Percentiles rank a stretch among this genome's conserved stretches.
Evolutionary conservation across 2,113 vertebrate genomes (phyloP).

Genomic region (Rana temporaria): DNA sequence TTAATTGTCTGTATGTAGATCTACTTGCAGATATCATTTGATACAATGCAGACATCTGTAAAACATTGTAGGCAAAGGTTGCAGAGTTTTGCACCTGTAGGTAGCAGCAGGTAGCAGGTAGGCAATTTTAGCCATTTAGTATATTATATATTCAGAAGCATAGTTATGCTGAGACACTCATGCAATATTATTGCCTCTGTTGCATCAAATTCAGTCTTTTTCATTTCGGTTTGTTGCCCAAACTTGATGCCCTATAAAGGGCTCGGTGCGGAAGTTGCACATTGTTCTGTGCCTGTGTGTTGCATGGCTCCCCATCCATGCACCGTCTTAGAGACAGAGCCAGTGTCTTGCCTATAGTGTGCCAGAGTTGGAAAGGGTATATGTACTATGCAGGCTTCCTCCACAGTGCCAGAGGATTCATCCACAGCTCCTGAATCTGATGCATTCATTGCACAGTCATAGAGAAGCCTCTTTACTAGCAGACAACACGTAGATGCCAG

Average conservation of each 20-base stretch:
- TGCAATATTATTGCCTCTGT: not conserved
- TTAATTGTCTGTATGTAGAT: not conserved
- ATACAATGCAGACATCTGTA: not conserved
- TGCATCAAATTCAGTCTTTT: not conserved
- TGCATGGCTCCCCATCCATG: constrained; percentile 9
- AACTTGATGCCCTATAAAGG: constrained; percentile 32
- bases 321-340: not conserved
- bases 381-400: constrained; percentile 18
- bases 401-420: constrained; percentile 35
- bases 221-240: constrained; percentile 25
- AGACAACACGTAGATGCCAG: constrained; percentile 49
- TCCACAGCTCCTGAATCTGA: constrained; percentile 43
- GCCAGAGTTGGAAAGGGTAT: constrained; percentile 4
- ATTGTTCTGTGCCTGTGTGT: constrained; percentile 1
- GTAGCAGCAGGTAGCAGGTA: constrained; percentile 3
- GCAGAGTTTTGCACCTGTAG: constrained; percentile 36
- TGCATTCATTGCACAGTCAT: constrained; percentile 54
- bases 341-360: not conserved
- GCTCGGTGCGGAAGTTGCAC: constrained; percentile 39
- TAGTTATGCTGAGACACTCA: not conserved
- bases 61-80: not conserved
- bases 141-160: not conserved
- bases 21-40: not conserved
- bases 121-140: not conserved
- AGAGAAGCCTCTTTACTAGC: constrained; percentile 49